Evolutionary conservation across 2,113 vertebrate species (phyloP).

Genomic region (Polypterus bichir): DNA sequence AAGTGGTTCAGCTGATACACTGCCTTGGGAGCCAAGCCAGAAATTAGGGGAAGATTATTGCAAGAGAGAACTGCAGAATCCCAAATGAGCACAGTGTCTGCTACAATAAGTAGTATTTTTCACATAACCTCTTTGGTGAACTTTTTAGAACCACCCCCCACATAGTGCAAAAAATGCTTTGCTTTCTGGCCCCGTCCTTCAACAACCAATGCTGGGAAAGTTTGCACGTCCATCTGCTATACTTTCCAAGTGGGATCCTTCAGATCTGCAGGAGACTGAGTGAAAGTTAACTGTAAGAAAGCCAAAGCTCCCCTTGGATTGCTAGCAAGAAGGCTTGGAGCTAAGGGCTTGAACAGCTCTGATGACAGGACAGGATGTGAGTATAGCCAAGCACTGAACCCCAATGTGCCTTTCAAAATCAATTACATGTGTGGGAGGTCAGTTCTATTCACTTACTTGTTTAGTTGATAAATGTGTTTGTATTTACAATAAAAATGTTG

Average conservation of each 20-base stretch:
- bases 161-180: background rate
- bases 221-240: background rate
- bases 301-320: background rate
- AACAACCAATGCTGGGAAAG: background rate
- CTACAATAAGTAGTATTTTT: background rate
- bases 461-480: too few species aligned
- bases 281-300: background rate
- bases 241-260: background rate
- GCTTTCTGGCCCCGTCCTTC: background rate
- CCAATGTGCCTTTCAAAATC: background rate
- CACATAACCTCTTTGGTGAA: slow-evolving; percentile 4
- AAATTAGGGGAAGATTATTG: too few species aligned
- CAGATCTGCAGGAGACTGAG: background rate
- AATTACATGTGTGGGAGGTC: background rate
- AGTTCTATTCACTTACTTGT: too few species aligned
- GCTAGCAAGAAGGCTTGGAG: background rate
- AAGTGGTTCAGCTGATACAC: too few species aligned
- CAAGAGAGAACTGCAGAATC: too few species aligned
- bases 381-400: background rate
- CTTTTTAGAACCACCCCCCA: background rate
- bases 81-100: too few species aligned
- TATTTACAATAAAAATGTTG: too few species aligned
- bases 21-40: too few species aligned
- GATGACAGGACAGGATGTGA: slow-evolving; percentile 3
- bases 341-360: background rate